Evolutionary conservation across 2,888 invertebrate species (phyloP).

Genomic region (Zelleria hepariella): DNA sequence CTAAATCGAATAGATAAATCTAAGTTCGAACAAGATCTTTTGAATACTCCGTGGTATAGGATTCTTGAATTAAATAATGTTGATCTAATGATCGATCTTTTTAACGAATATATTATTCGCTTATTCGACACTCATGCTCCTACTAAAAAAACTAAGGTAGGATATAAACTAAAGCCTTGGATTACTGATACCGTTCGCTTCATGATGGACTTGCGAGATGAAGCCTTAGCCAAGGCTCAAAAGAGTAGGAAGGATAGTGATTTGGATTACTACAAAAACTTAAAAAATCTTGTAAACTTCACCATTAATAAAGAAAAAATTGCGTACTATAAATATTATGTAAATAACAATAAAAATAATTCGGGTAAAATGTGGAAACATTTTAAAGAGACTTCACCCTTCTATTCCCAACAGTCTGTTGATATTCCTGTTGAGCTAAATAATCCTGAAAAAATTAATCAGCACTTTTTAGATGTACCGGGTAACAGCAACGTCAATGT

Average conservation of each 20-base stretch:
- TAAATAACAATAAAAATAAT: conserved; percentile 8
- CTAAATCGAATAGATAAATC: conserved; percentile 8
- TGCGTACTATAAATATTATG: conserved; percentile 10
- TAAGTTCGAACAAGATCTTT: conserved; percentile 5
- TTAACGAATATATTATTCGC: conserved; percentile 8
- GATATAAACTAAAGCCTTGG: conserved; percentile 9
- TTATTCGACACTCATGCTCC: conserved; percentile 12
- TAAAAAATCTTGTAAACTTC: conserved; percentile 6
- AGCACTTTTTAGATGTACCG: conserved; percentile 10
- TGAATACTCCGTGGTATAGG: conserved; percentile 6
- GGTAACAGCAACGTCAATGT: neutral
- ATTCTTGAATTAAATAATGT: conserved; percentile 2
- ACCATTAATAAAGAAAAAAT: conserved; percentile 7
- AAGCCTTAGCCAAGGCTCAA: conserved; percentile 4
- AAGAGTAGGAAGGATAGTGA: conserved; percentile 3
- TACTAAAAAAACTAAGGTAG: neutral
- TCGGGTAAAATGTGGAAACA: conserved; percentile 12
- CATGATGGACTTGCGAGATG: conserved; percentile 10
- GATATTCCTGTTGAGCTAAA: conserved; percentile 8
- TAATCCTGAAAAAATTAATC: conserved; percentile 9
- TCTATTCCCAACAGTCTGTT: neutral
- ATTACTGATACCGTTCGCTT: conserved; percentile 7
- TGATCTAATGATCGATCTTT: conserved; percentile 5
- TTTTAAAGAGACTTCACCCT: conserved; percentile 6
- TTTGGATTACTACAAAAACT: conserved; percentile 7